These are phyloP conservation scores for Eudasyphora cyanicolor DNA, from an alignment of 2,888 invertebrate species.

Conservation along the genomic window DNA sequence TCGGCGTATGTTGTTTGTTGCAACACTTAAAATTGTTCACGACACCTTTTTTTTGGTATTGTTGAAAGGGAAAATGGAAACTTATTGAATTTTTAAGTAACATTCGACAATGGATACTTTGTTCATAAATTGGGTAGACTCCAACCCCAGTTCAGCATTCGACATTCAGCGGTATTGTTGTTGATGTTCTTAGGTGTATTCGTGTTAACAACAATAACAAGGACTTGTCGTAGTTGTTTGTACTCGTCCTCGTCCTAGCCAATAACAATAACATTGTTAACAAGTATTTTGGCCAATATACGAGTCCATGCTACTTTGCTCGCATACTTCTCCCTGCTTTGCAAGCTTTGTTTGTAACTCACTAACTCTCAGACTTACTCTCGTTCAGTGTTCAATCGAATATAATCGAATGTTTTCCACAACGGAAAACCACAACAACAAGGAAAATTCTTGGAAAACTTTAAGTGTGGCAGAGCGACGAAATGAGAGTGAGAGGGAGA, in stretches of 20 bases:
- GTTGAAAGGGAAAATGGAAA: conserved; percentile 16
- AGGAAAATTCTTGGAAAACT: conserved; percentile 47
- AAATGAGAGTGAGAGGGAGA: background rate
- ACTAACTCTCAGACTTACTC: background rate
- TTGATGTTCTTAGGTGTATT: background rate
- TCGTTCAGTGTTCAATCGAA: background rate
- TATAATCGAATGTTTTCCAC: conserved; percentile 42
- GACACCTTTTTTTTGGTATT: conserved; percentile 21
- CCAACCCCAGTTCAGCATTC: background rate
- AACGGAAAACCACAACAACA: conserved; percentile 14
- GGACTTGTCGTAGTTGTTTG: conserved; percentile 3
- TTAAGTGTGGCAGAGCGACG: background rate
- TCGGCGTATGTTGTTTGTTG: background rate
- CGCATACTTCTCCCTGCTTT: conserved; percentile 1
- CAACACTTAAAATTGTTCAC: conserved; percentile 1
- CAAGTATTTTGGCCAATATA: conserved; percentile 21
- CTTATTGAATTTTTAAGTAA: conserved; percentile 36
- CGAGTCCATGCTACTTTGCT: too few relatives aligned
- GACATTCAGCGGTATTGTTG: too few relatives aligned
- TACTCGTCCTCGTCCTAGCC: background rate
- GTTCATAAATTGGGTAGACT: background rate
- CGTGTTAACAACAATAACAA: conserved; percentile 7
- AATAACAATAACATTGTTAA: conserved; percentile 29
- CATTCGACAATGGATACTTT: conserved; percentile 16
- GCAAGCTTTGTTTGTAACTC: background rate